A percentile compares a stretch with the other conserved stretches of the same genome.
Evolutionary conservation across 2,113 vertebrate genomes (phyloP).

Genomic region (Emydura subglobosa): DNA sequence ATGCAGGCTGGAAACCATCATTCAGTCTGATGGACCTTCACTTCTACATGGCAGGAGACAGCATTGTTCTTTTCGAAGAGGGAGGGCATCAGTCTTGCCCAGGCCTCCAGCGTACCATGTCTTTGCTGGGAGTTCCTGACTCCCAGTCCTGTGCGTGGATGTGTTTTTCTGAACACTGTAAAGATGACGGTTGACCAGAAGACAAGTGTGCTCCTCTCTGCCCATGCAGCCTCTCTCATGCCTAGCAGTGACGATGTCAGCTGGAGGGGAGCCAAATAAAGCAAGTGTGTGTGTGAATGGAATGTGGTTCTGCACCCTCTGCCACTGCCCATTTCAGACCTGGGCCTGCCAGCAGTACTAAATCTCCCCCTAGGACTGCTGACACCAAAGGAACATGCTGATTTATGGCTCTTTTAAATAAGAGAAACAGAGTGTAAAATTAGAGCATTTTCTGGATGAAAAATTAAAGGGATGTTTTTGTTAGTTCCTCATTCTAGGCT

Average conservation of each 20-base stretch:
- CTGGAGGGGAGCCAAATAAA: not conserved
- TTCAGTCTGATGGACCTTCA: not conserved
- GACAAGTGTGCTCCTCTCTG: not conserved
- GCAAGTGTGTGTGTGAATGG: not conserved
- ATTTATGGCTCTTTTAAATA: constrained; percentile 47
- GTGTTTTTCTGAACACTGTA: accelerated
- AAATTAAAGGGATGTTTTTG: constrained; percentile 29
- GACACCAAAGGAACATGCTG: constrained; percentile 31
- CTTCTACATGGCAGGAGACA: not conserved
- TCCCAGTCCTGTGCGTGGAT: accelerated
- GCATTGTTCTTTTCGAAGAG: accelerated
- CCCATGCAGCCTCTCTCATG: not conserved
- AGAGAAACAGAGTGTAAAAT: constrained; percentile 62
- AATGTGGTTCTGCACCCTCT: not conserved
- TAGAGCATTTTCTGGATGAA: constrained; percentile 62
- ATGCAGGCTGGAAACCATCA: not conserved
- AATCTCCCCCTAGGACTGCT: not conserved
- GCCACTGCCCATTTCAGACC: not conserved
- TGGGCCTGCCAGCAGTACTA: not conserved
- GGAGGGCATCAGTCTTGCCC: not conserved
- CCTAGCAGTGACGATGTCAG: accelerated
- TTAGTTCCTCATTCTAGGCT: not conserved
- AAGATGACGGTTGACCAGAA: not conserved
- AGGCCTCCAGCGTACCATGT: accelerated
- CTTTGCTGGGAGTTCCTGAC: accelerated